These are phyloP conservation scores for Heliconius melpomene DNA, from an alignment of 1,140 invertebrate genomes.

Conservation along the genomic window DNA sequence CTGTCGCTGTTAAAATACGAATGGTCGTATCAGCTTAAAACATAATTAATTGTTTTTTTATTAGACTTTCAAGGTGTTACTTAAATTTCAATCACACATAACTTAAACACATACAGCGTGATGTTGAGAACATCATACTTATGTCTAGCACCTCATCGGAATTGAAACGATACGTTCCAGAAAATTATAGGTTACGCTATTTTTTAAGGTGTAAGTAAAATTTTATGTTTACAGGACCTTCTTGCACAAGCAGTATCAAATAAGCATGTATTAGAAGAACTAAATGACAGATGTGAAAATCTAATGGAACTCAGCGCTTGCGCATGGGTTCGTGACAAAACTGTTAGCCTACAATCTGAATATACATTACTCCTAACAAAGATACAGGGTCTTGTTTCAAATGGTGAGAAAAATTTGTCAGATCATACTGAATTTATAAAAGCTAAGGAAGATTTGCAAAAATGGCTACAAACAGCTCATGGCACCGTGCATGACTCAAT, in stretches of 20 bases:
- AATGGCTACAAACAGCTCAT: constrained; percentile 90
- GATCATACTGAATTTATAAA: constrained; percentile 95
- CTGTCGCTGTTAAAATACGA: too few species aligned
- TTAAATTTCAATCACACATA: too few species aligned
- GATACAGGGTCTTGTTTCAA: constrained; percentile 89
- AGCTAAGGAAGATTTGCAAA: constrained; percentile 90
- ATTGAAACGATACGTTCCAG: too few species aligned
- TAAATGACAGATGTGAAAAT: constrained; percentile 93
- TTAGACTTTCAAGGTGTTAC: too few species aligned
- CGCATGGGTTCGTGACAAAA: constrained; percentile 91
- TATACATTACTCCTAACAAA: constrained; percentile 90
- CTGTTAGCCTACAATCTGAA: constrained; percentile 90
- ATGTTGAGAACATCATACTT: too few species aligned
- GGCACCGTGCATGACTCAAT: constrained; percentile 90
- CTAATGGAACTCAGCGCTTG: constrained; percentile 92
- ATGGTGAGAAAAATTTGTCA: constrained; percentile 92
- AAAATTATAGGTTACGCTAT: too few species aligned
- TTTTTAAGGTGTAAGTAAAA: constrained; percentile 1
- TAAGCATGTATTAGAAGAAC: constrained; percentile 89
- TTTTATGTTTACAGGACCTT: constrained; percentile 79
- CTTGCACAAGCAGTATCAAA: constrained; percentile 89
- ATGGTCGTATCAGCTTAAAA: too few species aligned
- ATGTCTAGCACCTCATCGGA: too few species aligned
- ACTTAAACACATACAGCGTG: too few species aligned
- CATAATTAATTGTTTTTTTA: too few species aligned